Percentiles rank a stretch among this genome's conserved stretches.
Evolutionary conservation across 2,797 vertebrate species (phyloP).

Genomic region (Pteronotus mesoamericanus): DNA sequence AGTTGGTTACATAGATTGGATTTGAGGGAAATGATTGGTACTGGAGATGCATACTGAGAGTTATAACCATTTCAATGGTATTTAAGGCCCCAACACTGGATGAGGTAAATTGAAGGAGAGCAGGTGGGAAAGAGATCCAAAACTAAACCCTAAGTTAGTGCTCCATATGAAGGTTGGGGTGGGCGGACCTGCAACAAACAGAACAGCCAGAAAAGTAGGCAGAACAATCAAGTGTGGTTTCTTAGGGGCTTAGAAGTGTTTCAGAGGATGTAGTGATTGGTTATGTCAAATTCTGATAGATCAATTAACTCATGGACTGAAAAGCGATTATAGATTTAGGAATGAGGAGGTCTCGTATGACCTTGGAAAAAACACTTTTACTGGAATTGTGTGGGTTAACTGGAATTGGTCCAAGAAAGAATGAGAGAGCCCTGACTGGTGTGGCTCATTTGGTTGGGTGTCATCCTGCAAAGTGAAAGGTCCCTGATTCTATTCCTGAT

Average conservation of each 20-base stretch:
- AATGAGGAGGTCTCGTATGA: no score
- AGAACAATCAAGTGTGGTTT: not conserved
- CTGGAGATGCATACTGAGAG: not conserved
- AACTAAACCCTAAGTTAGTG: not conserved
- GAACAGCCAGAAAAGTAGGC: not conserved
- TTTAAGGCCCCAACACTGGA: not conserved
- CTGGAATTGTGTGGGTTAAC: not conserved
- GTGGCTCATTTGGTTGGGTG: not conserved
- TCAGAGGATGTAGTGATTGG: not conserved
- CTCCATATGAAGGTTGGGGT: not conserved
- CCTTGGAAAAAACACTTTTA: not conserved
- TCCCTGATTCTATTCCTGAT: not conserved
- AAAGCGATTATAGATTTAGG: not conserved
- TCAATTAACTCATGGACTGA: not conserved
- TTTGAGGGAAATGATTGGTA: not conserved
- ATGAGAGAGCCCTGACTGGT: not conserved
- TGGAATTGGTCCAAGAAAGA: not conserved
- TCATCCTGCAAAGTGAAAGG: not conserved
- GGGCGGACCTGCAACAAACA: not conserved
- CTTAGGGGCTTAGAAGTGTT: not conserved
- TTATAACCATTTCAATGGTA: not conserved
- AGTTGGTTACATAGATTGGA: not conserved
- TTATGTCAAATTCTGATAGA: not conserved
- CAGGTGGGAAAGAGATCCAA: not conserved
- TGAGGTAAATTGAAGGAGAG: not conserved